A percentile compares a stretch with the other conserved stretches of the same genome.
Conservation (phyloP, 2,113 vertebrate species). For the Sebastes fasciatus region DNA sequence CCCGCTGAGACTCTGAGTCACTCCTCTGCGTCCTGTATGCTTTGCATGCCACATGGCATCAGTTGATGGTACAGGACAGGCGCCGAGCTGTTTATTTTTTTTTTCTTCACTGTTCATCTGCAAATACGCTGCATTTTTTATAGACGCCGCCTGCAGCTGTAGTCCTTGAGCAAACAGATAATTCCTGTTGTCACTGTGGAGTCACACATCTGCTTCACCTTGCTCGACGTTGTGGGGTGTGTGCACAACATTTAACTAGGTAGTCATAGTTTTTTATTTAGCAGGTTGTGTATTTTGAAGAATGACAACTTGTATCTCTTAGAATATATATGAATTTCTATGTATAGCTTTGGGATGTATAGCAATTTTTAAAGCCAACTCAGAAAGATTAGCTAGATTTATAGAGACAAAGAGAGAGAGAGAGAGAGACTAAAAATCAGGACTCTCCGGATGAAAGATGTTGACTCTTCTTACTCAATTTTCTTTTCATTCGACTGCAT, state of each 20-base stretch:
- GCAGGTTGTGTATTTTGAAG: conserved; percentile 25
- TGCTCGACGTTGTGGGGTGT: neutral
- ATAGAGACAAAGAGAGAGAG: neutral
- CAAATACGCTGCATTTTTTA: conserved; percentile 47
- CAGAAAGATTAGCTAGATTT: conserved; percentile 4
- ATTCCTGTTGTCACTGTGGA: conserved; percentile 48
- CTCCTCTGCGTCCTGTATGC: conserved; percentile 36
- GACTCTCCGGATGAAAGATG: conserved; percentile 19
- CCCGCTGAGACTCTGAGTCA: conserved; percentile 46
- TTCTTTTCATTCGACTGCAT: conserved; percentile 38
- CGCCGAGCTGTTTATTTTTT: conserved; percentile 37
- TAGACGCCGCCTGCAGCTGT: conserved; percentile 47
- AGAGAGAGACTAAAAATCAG: conserved; percentile 14
- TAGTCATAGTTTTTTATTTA: conserved; percentile 36
- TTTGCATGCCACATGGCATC: conserved; percentile 37
- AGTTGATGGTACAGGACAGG: conserved; percentile 28
- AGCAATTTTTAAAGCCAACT: conserved; percentile 2
- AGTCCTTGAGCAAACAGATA: conserved; percentile 62
- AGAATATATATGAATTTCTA: conserved; percentile 31
- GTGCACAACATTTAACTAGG: conserved; percentile 20
- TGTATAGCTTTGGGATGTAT: conserved; percentile 43
- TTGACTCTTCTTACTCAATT: conserved; percentile 41
- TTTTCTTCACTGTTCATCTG: conserved; percentile 36
- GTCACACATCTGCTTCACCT: conserved; percentile 52
- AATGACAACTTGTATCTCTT: conserved; percentile 31